Evolutionary conservation across 2,797 vertebrate species (phyloP), one percentile per base, ranked within the genome.

Genomic region (Siniperca obscura): DNA sequence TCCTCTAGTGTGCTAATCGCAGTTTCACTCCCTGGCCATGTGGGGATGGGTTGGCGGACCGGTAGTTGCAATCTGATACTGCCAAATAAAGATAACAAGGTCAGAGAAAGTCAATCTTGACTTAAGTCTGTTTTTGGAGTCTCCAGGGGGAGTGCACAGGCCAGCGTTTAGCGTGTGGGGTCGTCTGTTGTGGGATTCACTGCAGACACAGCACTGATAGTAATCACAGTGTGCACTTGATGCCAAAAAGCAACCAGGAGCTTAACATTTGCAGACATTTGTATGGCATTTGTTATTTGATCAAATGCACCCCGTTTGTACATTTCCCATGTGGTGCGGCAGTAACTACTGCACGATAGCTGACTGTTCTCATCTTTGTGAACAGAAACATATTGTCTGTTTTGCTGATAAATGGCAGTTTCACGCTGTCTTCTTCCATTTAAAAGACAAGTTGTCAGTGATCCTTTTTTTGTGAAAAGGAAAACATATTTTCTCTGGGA

Each of bases 81-180:
- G 40, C 79, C 72, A 86, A 90, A 90, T 89, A 89, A 89, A 91
- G 92, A 94, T 93, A 93, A 90, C 88, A 81, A 86, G 87, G 86
- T 90, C 82, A 84, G 19, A 76, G 68, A 85, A 85, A 90, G 85
- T 89, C 78, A 83, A 70, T 84, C 82, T 85, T 25, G 76, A 79
- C 70, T 80, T 70, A 70, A 86, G 78, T 85, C 74, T 88, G 74
- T 65, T 69, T 81, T 65, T 48, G 67, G 71, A 81, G 67, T 80
- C 84, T 87, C 78, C 5, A 8, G 76, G 70, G 76, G 53, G 75
- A 78, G 76, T 2, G 59, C 44, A 38, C 70, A 72, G 72, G 72
- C 80, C 78, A 55, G 50, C 30, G 34, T 81, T 86, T 56, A 85
- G 73, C 78, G 85, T 72, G 84, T 81, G 76, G 77, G n/a, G 34